Percentiles rank a stretch among this genome's conserved stretches.
phyloP scores from a whole-genome alignment of 1,140 invertebrate species.

The Drosophila nigrodunni region DNA sequence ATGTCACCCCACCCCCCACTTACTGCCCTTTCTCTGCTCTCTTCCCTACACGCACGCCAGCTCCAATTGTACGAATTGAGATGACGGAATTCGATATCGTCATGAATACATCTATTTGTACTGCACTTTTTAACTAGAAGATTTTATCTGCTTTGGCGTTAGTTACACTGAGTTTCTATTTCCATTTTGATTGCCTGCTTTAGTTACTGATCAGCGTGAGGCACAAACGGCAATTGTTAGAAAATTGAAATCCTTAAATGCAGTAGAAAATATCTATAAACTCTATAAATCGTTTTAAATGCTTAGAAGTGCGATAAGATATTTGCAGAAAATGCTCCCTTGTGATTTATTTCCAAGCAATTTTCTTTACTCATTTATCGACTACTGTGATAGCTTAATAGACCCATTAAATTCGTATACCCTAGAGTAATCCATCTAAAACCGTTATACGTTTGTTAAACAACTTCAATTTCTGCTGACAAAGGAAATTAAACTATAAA shows the following conservation, averaged over 20 bases:
- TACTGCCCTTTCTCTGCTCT: not conserved
- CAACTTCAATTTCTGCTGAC: conserved; percentile 13
- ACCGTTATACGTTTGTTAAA: not conserved
- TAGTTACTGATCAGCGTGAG: not conserved
- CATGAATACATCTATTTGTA: conserved; percentile 31
- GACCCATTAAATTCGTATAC: not conserved
- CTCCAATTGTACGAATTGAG: conserved; percentile 31
- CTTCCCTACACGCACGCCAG: no score
- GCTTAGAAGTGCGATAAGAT: not conserved
- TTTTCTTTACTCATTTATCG: not conserved
- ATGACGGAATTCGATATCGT: conserved; percentile 41
- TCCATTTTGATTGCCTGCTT: conserved; percentile 16
- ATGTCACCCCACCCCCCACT: conserved; percentile 8
- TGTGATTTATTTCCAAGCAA: not conserved
- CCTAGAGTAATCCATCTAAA: conserved; percentile 11
- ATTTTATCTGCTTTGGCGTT: not conserved
- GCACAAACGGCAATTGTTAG: no score
- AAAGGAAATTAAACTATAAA: conserved; percentile 5
- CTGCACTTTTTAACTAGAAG: not conserved
- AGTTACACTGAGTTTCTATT: conserved; percentile 3
- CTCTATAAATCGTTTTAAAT: not conserved
- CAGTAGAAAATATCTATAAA: no score
- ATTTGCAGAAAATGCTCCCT: not conserved
- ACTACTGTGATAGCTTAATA: not conserved
- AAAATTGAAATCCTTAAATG: no score